phyloP scores from a whole-genome alignment of 2,113 vertebrate species.

The Scytalopus superciliaris region DNA sequence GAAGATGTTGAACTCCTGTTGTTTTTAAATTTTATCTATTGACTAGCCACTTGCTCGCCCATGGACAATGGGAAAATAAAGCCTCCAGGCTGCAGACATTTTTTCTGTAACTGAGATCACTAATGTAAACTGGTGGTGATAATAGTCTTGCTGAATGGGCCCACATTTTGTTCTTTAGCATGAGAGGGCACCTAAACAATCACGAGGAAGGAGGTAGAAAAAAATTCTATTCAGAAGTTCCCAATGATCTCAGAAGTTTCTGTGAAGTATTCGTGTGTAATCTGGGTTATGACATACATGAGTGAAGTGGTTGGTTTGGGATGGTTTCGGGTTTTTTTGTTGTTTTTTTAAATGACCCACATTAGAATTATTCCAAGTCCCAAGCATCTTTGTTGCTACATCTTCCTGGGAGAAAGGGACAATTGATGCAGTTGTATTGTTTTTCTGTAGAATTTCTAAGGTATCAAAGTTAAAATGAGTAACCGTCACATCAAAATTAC shows the following conservation, averaged over 20 bases:
- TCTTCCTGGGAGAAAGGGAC: neutral
- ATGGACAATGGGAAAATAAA: neutral
- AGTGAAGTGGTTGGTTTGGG: neutral
- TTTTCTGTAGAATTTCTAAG: neutral
- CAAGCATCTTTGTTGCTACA: neutral
- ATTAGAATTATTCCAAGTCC: neutral
- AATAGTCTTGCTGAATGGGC: neutral
- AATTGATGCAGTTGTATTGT: neutral
- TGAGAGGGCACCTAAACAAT: neutral
- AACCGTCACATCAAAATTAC: neutral
- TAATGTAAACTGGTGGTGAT: neutral
- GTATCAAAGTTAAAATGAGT: neutral
- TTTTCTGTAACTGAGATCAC: neutral
- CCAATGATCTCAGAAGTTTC: neutral
- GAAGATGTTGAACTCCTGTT: neutral
- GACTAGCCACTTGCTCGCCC: neutral
- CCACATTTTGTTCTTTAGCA: neutral
- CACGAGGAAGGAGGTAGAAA: neutral
- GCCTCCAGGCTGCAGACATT: neutral
- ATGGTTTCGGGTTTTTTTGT: neutral
- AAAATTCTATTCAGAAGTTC: neutral
- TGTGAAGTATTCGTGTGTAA: neutral
- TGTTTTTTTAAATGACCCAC: neutral
- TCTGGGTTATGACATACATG: neutral
- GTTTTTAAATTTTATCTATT: neutral